Percentiles rank a stretch among this genome's conserved stretches.
Evolutionary conservation across 64 coral and sea anemone species (phyloP).

Genomic region (Montipora cactus): DNA sequence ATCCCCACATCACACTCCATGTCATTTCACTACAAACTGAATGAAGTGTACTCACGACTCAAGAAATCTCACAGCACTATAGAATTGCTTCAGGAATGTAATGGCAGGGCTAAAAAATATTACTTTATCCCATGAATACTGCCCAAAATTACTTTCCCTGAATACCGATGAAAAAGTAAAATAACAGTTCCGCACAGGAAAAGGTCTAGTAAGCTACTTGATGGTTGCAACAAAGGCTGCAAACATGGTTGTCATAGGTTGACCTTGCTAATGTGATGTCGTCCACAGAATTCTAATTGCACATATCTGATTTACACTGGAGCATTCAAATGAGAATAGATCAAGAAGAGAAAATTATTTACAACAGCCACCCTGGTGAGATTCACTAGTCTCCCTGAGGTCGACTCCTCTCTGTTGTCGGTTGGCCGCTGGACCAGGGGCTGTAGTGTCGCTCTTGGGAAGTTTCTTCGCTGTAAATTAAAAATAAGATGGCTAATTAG

Average conservation of each 20-base stretch:
- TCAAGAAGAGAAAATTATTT: slow-evolving; percentile 72
- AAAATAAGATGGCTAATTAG: neutral
- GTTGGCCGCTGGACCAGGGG: slow-evolving; percentile 64
- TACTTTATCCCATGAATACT: too few relatives aligned
- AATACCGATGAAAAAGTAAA: neutral
- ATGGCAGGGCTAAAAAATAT: neutral
- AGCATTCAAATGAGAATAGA: slow-evolving; percentile 5
- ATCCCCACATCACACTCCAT: too few relatives aligned
- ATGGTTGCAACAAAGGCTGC: neutral
- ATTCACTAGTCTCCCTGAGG: slow-evolving; percentile 84
- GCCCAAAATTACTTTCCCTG: neutral
- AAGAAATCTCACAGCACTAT: neutral
- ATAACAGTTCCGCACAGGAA: neutral
- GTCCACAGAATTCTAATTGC: slow-evolving; percentile 3
- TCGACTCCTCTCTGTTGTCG: slow-evolving; percentile 86
- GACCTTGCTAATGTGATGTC: slow-evolving; percentile 5
- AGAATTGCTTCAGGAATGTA: neutral
- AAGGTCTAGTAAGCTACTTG: neutral
- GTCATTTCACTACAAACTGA: too few relatives aligned
- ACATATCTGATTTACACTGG: slow-evolving; percentile 16
- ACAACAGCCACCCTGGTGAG: slow-evolving; percentile 86
- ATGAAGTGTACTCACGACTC: too few relatives aligned
- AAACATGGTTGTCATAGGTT: neutral
- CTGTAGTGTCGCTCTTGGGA: slow-evolving; percentile 89
- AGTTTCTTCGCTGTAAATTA: slow-evolving; percentile 93